Evolutionary conservation across 2,888 invertebrate genomes (phyloP).

Genomic region (Coecobrya sp.): DNA sequence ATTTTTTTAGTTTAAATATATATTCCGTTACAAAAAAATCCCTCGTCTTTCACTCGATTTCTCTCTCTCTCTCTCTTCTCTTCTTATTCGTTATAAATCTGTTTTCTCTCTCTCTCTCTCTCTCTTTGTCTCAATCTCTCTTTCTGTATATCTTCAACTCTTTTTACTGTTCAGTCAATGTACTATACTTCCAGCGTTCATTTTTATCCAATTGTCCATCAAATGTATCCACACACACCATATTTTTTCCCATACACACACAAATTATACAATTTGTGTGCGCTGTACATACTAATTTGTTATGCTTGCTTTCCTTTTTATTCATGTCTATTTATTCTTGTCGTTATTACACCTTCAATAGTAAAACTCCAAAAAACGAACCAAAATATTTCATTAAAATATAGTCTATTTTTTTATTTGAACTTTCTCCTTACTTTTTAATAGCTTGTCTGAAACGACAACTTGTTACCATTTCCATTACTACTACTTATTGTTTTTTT

Average conservation of each 20-base stretch:
- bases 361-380: background rate
- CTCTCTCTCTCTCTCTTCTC: constrained; percentile 68
- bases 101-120: constrained; percentile 42
- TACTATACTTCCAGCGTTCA: background rate
- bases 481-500: background rate
- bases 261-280: background rate
- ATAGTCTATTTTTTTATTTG: too few relatives aligned
- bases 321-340: background rate
- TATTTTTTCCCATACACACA: too few relatives aligned
- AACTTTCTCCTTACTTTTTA: too few relatives aligned
- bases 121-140: constrained; percentile 34
- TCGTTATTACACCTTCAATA: background rate
- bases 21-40: constrained; percentile 31
- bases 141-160: constrained; percentile 12
- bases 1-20: background rate
- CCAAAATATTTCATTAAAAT: background rate
- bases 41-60: constrained; percentile 76
- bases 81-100: constrained; percentile 22
- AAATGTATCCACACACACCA: constrained; percentile 34
- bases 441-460: too few relatives aligned
- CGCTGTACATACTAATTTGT: background rate
- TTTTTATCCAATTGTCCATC: background rate
- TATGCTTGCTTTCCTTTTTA: constrained; percentile 6
- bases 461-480: too few relatives aligned
- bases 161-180: background rate